Evolutionary conservation across 2,888 invertebrate genomes (phyloP), one percentile per base, ranked within the genome.

Genomic region (Tinea semifulvella): DNA sequence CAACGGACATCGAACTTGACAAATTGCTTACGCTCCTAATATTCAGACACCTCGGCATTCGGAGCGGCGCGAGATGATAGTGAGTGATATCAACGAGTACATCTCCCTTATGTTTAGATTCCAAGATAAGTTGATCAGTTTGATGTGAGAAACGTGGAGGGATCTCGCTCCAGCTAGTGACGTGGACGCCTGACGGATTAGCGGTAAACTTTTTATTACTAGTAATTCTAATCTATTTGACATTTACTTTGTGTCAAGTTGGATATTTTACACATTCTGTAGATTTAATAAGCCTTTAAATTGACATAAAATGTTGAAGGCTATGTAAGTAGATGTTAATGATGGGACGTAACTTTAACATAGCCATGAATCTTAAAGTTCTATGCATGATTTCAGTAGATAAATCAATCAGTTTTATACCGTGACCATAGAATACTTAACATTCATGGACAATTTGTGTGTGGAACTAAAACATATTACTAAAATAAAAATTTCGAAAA

Each of bases 21-120:
- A 79, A 77, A 77, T 79, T 74, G 72, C 75, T 76, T 72, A 69
- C 71, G 74, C 75, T 75, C 72, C 70, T 71, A 73, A 77, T 71
- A 71, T 67, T 67, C 65, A 67, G 71, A 75, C 76, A 73, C 75
- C 75, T 42, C 43, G 39, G 27, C 20, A 43, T 19, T 19, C 42
- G 20, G 39, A 18, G 25, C 43, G 36, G 20, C 71, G 68, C 39
- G 19, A 40, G 40, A 39, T 45, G 22, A 31, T 39, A 40, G 61
- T 58, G 56, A 60, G 54, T 60, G 65, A 65, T 76, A 76, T 74
- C 69, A 57, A 53, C 56, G 57, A 60, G 61, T 60, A 57, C 64
- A 76, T 76, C 75, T 70, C 61, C 62, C 60, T 64, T 66, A 56
- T 67, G 66, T 64, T 68, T 60, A 69, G 77, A 77, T 76, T 56